Evolutionary conservation across 2,797 vertebrate genomes (phyloP).

Genomic region (Chrysocyon brachyurus): DNA sequence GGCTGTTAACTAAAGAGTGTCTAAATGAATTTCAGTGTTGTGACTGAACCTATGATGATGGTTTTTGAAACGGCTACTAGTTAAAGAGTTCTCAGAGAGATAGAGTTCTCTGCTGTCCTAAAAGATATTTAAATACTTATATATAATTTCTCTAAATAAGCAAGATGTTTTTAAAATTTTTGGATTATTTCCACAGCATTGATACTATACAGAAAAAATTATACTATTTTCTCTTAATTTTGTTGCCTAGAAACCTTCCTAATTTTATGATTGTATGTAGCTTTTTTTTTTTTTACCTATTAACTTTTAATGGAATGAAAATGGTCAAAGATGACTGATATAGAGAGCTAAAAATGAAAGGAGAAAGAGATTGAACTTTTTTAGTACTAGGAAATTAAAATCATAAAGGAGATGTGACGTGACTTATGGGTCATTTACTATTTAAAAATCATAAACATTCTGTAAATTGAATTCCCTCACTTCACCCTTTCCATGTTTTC

Average conservation of each 20-base stretch:
- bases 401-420: not conserved
- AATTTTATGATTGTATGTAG: not conserved
- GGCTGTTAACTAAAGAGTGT: not conserved
- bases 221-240: not conserved
- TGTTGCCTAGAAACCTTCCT: not conserved
- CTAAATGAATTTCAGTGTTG: not conserved
- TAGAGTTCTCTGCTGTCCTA: not conserved
- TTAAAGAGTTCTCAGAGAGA: not conserved
- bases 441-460: constrained; percentile 43
- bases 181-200: not conserved
- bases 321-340: not conserved
- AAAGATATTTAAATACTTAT: not conserved
- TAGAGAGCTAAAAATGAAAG: not conserved
- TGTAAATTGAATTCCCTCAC: not conserved
- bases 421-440: not conserved
- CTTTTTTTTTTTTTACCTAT: not conserved
- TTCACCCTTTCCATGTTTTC: not conserved
- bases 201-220: not conserved
- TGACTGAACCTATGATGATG: not conserved
- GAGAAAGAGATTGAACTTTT: not conserved
- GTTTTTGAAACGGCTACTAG: not conserved
- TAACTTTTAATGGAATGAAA: constrained; percentile 7
- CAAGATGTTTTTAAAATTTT: not conserved
- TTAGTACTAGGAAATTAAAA: constrained; percentile 21
- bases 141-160: not conserved